A percentile compares a stretch with the other conserved stretches of the same genome.
phyloP scores from a whole-genome alignment of 2,888 invertebrate genomes.

The Heliconius charithonia region DNA sequence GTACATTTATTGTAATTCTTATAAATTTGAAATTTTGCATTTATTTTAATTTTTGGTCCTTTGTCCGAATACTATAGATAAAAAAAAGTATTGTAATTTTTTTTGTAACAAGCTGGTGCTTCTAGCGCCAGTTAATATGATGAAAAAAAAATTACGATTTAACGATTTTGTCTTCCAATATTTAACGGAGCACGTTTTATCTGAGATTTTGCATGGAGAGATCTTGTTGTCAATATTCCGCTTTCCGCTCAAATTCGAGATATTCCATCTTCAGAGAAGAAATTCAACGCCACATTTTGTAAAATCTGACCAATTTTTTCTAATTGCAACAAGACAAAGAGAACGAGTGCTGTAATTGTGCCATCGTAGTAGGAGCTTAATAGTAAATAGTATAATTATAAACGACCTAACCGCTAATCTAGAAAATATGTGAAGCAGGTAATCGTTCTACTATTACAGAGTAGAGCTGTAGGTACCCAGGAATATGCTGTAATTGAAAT shows the following conservation, averaged over 20 bases:
- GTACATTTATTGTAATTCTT: background rate
- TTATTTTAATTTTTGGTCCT: background rate
- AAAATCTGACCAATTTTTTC: background rate
- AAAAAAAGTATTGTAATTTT: too few species aligned
- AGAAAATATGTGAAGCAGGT: constrained; percentile 37
- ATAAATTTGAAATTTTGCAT: background rate
- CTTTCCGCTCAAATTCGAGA: too few species aligned
- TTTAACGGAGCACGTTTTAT: too few species aligned
- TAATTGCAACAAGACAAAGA: background rate
- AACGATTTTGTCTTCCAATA: too few species aligned
- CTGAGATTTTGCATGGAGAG: too few species aligned
- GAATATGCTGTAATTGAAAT: constrained; percentile 40
- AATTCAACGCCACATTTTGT: background rate
- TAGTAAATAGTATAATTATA: constrained; percentile 36
- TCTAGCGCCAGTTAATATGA: too few species aligned
- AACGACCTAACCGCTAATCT: constrained; percentile 35
- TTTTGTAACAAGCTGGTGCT: too few species aligned
- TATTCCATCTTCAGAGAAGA: too few species aligned
- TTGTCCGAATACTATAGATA: too few species aligned
- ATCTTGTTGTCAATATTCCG: too few species aligned
- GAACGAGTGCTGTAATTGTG: constrained; percentile 32
- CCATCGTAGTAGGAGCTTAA: constrained; percentile 41
- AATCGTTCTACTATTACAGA: constrained; percentile 41
- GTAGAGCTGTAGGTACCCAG: constrained; percentile 11
- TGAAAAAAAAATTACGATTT: too few species aligned